Percentiles rank a stretch among this genome's conserved stretches.
phyloP scores from a whole-genome alignment of 2,888 invertebrate species.

The Portevinia maculata region DNA sequence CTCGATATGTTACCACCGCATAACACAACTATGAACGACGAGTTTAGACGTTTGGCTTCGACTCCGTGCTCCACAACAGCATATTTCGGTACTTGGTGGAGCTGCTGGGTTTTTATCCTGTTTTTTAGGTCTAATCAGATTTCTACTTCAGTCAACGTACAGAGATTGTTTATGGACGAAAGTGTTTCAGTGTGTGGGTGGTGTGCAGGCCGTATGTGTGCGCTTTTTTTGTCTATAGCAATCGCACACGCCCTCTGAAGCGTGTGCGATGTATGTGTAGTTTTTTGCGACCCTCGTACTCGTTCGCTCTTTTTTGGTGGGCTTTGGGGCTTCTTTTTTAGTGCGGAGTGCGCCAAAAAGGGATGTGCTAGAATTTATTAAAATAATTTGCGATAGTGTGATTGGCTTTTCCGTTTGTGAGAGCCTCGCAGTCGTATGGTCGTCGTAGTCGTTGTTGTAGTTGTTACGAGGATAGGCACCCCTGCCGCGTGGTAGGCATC shows the following conservation, averaged over 20 bases:
- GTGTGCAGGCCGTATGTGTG: constrained; percentile 75
- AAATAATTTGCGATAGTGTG: constrained; percentile 83
- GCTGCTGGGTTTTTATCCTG: constrained; percentile 70
- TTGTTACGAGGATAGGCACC: constrained; percentile 46
- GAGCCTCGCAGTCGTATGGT: constrained; percentile 59
- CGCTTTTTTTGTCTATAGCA: constrained; percentile 70
- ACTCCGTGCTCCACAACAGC: constrained; percentile 56
- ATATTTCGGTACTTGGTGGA: constrained; percentile 44
- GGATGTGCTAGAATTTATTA: constrained; percentile 82
- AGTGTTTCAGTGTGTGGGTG: constrained; percentile 53
- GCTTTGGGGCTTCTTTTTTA: constrained; percentile 76
- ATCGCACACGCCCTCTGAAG: constrained; percentile 69
- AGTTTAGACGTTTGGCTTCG: constrained; percentile 65
- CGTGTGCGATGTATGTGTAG: constrained; percentile 65
- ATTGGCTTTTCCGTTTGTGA: constrained; percentile 79
- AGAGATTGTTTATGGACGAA: constrained; percentile 70
- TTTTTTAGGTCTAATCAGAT: constrained; percentile 78
- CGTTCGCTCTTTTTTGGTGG: constrained; percentile 72
- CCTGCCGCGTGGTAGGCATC: constrained; percentile 62
- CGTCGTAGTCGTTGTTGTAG: constrained; percentile 45
- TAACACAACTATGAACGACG: constrained; percentile 68
- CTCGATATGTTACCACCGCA: constrained; percentile 58
- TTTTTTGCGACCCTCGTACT: constrained; percentile 66
- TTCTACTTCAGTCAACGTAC: constrained; percentile 71
- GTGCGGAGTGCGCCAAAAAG: constrained; percentile 77